Evolutionary conservation across 2,888 invertebrate species (phyloP).

Genomic region (Biston betularia): DNA sequence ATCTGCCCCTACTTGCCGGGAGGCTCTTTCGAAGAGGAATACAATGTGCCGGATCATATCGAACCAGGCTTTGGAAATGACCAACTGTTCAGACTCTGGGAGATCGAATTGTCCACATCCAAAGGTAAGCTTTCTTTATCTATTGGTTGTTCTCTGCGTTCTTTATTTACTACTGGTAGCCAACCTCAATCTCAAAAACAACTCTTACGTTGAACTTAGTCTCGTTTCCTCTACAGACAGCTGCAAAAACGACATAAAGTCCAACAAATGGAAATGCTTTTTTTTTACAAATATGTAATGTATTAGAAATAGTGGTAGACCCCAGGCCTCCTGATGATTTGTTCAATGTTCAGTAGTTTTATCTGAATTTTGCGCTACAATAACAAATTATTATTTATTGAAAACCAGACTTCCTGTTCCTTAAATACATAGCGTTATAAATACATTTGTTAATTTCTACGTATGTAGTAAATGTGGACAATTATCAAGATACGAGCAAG

Average conservation of each 20-base stretch:
- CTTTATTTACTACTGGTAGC: not conserved
- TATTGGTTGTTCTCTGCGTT: not conserved
- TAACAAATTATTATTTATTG: conserved; percentile 29
- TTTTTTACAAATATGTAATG: too few relatives aligned
- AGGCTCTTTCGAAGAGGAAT: conserved; percentile 88
- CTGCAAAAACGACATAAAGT: too few relatives aligned
- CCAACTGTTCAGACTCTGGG: conserved; percentile 91
- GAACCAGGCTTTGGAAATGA: conserved; percentile 95
- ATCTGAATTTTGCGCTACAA: conserved; percentile 41
- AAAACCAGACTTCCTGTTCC: conserved; percentile 16
- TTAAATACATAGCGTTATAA: conserved; percentile 24
- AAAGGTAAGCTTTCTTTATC: conserved; percentile 58
- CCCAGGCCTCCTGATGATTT: too few relatives aligned
- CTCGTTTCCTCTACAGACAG: too few relatives aligned
- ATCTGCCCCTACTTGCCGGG: conserved; percentile 94
- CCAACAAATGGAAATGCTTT: too few relatives aligned
- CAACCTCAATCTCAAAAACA: too few relatives aligned
- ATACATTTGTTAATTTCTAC: conserved; percentile 8
- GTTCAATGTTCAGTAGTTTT: conserved; percentile 2
- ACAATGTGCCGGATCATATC: conserved; percentile 90
- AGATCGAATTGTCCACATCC: conserved; percentile 88
- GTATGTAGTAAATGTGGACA: conserved; percentile 55
- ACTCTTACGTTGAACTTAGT: not conserved
- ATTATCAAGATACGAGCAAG: conserved; percentile 67
- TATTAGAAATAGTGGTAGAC: too few relatives aligned